Evolutionary conservation across 1,140 invertebrate genomes (phyloP).

Genomic region (Zaprionus africanus): DNA sequence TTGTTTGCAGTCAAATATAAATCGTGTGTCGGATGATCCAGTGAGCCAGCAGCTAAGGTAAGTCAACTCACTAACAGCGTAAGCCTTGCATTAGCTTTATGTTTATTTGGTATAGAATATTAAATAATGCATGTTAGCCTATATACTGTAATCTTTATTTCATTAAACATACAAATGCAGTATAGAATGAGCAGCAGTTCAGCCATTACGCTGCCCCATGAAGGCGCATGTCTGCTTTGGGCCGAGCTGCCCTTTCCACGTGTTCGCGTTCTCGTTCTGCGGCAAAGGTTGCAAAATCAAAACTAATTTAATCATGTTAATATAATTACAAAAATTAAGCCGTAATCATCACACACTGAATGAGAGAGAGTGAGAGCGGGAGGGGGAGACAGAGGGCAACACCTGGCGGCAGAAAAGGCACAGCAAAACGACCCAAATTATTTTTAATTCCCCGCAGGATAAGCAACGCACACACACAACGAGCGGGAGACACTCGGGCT

Average conservation of each 20-base stretch:
- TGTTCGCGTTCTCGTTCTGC: constrained; percentile 9
- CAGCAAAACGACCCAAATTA: constrained; percentile 82
- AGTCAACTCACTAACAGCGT: not conserved
- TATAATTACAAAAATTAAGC: constrained; percentile 83
- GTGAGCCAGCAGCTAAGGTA: not conserved
- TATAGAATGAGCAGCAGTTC: too few relatives aligned
- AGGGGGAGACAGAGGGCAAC: constrained; percentile 22
- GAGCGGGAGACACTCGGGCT: constrained; percentile 38
- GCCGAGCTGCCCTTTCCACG: constrained; percentile 14
- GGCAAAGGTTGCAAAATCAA: constrained; percentile 71
- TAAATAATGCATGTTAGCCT: not conserved
- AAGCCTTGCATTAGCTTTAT: too few relatives aligned
- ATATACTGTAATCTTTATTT: too few relatives aligned
- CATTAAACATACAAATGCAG: too few relatives aligned
- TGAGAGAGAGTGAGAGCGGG: not conserved
- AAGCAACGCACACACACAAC: constrained; percentile 55
- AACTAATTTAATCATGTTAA: constrained; percentile 83
- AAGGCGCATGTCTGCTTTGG: constrained; percentile 12
- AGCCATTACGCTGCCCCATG: not conserved
- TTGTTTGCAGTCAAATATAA: not conserved
- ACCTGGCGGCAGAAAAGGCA: constrained; percentile 59
- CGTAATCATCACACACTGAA: constrained; percentile 67
- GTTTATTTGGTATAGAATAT: too few relatives aligned
- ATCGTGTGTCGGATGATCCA: not conserved
- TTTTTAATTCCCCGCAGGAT: constrained; percentile 81